phyloP scores from a whole-genome alignment of 1,140 invertebrate species.

The Lucilia cuprina region DNA sequence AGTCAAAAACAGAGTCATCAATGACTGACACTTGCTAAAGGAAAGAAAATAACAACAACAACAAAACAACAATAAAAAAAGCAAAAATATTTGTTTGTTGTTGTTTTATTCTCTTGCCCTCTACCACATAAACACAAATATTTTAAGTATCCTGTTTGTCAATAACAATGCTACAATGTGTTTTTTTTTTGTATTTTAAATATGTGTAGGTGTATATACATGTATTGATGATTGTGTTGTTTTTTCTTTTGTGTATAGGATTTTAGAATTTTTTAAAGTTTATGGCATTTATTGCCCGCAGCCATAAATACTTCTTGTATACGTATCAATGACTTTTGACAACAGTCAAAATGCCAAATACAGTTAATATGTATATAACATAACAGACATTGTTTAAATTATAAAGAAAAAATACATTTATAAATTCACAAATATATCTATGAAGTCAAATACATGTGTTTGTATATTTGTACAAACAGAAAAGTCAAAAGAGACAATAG shows the following conservation, averaged over 20 bases:
- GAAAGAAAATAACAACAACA: neutral
- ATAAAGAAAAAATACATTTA: neutral
- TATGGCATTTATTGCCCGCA: conserved; percentile 19
- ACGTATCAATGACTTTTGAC: conserved; percentile 25
- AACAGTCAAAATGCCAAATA: conserved; percentile 6
- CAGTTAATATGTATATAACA: neutral
- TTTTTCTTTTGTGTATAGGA: neutral
- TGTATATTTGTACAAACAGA: too few species aligned
- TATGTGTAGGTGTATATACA: neutral
- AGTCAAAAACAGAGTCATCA: conserved; percentile 26
- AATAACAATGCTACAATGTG: neutral
- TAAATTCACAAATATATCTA: too few species aligned
- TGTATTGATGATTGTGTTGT: neutral
- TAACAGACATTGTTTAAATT: neutral
- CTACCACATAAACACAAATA: neutral
- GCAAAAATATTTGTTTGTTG: neutral
- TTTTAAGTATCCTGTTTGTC: neutral
- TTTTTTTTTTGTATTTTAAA: too few species aligned
- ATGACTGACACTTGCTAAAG: neutral
- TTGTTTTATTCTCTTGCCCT: neutral
- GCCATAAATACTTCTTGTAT: conserved; percentile 25
- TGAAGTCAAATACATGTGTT: too few species aligned
- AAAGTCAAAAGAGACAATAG: too few species aligned
- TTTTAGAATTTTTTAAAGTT: conserved; percentile 17
- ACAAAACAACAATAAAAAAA: neutral